Base-by-base conservation (phyloP, 2,888 invertebrate genomes). In the Penaeus monodon region DNA sequence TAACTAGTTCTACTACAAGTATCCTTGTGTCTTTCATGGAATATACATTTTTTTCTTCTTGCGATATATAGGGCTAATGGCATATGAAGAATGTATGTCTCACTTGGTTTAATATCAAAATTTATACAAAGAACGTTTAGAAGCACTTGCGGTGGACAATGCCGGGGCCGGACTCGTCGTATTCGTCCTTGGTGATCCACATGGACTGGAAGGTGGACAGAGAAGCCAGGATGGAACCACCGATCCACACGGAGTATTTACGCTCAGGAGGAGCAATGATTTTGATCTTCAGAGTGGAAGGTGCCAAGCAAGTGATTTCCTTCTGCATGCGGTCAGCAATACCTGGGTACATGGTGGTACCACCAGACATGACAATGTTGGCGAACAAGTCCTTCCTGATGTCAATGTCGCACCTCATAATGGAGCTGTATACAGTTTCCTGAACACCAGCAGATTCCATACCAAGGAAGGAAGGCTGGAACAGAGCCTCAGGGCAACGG, bases 391-490 rank as follows among this genome's bases (percentile, higher is more conserved):
- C 86, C 57, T 86, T 86, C 64, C 86, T 65, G 82, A 86, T 86
- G 66, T 86, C 86, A 82, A 86, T 86, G 77, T 86, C 86, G 81
- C 86, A 86, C 57, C 86, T 86, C 86, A 86, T 86, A 82, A 86
- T 86, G 73, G 85, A 85, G 81, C 81, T 85, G 85, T 81, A 85
- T 74, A 85, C 85, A 64, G 80, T 80, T 57, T 85, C 85, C 57
- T 85, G 85, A 57, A 85, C 80, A 81, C 85, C 85, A 63, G 81
- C 85, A 29, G 85, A 85, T 57, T 85, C 85, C 86, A 86, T 86
- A 44, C 86, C 82, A 79, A 85, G 63, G 94, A 94, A 94, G 81
- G 94, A 94, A 86, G 94, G 94, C 92, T 94, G 94, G 94, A 94
- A 94, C 90, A 94, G 93, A 76, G 84, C 76, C 49, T 84, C 84